These are phyloP conservation scores for Leuciscus waleckii DNA, from an alignment of 2,797 vertebrate species.

Conservation along the genomic window DNA sequence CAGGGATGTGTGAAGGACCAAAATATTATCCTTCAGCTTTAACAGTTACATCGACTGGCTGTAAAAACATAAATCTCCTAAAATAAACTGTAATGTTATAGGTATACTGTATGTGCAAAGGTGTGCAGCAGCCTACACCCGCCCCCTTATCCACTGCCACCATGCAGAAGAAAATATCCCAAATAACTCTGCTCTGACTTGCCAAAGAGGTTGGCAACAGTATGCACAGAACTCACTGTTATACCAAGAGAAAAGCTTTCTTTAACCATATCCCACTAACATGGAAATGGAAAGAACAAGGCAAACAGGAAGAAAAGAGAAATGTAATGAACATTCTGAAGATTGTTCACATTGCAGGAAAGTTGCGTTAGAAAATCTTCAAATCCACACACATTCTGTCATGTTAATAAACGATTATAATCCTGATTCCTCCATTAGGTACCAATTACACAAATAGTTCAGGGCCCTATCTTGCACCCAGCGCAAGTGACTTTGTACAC, in stretches of 20 bases:
- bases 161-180: background rate
- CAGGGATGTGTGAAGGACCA: background rate
- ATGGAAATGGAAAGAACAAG: background rate
- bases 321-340: background rate
- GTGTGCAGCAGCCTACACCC: constrained; percentile 17
- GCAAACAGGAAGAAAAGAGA: background rate
- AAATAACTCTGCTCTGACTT: background rate
- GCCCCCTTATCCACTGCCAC: background rate
- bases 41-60: constrained; percentile 13
- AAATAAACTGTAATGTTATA: constrained; percentile 25
- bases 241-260: background rate
- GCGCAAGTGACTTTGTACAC: no score
- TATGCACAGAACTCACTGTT: constrained; percentile 1
- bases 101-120: constrained; percentile 15
- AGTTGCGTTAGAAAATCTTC: background rate
- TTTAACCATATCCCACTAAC: background rate
- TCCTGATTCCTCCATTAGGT: background rate
- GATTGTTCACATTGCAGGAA: background rate
- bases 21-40: background rate
- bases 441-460: background rate
- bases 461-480: background rate
- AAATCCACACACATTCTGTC: background rate
- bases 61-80: constrained; percentile 14
- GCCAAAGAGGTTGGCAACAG: constrained; percentile 28
- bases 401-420: background rate